Evolutionary conservation across 2,888 invertebrate genomes (phyloP), one percentile per base, ranked within the genome.

Genomic region (Rhagophthalmus giganteus): DNA sequence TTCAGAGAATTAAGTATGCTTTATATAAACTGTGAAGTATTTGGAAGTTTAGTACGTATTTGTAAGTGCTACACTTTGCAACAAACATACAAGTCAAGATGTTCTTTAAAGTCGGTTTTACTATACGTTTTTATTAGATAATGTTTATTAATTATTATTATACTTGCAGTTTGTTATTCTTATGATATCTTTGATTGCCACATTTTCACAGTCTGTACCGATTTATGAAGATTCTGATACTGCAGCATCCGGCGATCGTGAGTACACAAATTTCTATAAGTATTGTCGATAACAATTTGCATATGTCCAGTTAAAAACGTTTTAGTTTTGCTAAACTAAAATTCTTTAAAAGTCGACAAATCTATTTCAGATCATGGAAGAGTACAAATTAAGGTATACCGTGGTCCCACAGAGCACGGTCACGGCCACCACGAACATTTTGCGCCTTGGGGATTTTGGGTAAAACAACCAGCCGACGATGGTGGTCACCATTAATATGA

Each of bases 361-460:
- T 10, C 3, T 24, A 13, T 42, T 55, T 9, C 32, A 54, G 55
- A 61, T 30, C 81, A 82, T 8, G 81, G 80, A 1, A 73, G 86
- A 39, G 86, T 87, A 1, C 86, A 86, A 74, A 86, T 87, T 56
- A 87, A 87, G 72, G 86, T 87, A 27, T 87, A 86, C 73, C 73
- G 87, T 55, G 87, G 87, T 0, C 86, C 87, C 0, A 81, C 83
- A 1, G 82, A 82, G 60, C 76, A 81, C 56, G 82, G 81, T 49
- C n/a, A n/a, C n/a, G 70, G 72, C 16, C 34, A 41, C 26, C 74
- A 76, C 49, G 72, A 78, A 24, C 78, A 81, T 13, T 83, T 82
- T 63, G 86, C 86, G 1, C 85, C 86, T 0, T 85, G 86, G 82
- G 86, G 86, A 2, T 86, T 82, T 69, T 86, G 85, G 86, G 83